Conservation (phyloP, 2,888 invertebrate genomes). For the Seira ritae region DNA sequence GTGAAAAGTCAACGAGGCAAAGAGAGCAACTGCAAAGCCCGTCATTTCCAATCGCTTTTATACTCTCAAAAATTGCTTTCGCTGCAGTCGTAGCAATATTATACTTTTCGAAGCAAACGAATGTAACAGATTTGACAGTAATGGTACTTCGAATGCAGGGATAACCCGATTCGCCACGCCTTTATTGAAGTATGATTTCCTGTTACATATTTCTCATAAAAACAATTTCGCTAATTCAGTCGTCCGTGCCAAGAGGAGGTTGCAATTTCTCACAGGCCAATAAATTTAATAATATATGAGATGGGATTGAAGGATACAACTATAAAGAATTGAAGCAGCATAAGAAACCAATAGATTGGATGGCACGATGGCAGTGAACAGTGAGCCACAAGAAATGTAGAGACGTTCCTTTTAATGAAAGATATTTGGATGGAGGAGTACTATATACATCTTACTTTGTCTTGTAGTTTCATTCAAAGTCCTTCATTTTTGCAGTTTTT, state of each 20-base stretch:
- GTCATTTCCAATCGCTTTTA: no score
- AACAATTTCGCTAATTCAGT: constrained; percentile 62
- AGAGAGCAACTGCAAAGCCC: neutral
- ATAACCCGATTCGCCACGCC: no score
- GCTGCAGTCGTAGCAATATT: no score
- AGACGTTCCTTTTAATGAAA: no score
- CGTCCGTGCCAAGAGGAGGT: constrained; percentile 45
- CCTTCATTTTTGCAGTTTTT: constrained; percentile 28
- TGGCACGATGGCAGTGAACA: constrained; percentile 27
- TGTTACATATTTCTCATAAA: constrained; percentile 62
- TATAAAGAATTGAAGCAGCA: neutral
- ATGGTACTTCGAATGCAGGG: no score
- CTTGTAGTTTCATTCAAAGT: constrained; percentile 2
- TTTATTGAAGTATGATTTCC: constrained; percentile 50
- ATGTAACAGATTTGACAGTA: no score
- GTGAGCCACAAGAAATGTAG: no score
- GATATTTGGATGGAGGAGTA: neutral
- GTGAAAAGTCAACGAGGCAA: constrained; percentile 17
- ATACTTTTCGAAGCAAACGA: no score
- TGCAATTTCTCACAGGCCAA: constrained; percentile 1
- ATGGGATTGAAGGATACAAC: neutral
- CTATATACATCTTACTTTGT: neutral
- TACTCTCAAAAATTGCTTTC: no score
- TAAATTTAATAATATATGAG: constrained; percentile 1
- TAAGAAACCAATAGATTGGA: constrained; percentile 18